Percentiles rank a stretch among this genome's conserved stretches.
Evolutionary conservation across 2,888 invertebrate species (phyloP).

Genomic region (Ariolimax columbianus): DNA sequence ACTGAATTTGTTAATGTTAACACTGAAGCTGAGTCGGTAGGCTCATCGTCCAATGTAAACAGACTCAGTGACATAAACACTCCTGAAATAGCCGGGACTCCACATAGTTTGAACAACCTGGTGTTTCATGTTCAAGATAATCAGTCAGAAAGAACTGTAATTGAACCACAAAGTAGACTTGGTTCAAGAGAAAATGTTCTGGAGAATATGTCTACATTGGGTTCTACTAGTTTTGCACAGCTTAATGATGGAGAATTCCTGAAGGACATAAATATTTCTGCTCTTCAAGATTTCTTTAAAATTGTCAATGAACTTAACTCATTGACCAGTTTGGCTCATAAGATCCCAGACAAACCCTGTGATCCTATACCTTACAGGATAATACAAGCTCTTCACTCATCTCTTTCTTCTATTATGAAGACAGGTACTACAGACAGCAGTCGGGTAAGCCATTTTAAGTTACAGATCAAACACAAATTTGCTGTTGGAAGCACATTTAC

Average conservation of each 20-base stretch:
- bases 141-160: neutral
- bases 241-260: neutral
- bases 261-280: neutral
- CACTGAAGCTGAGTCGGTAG: neutral
- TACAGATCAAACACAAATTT: neutral
- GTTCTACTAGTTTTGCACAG: neutral
- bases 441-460: slow-evolving; percentile 1
- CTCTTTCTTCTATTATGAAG: slow-evolving; percentile 4
- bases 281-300: slow-evolving; percentile 4
- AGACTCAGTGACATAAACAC: neutral
- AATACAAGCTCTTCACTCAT: neutral
- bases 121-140: neutral
- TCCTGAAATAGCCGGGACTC: neutral
- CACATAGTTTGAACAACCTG: neutral
- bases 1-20: neutral
- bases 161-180: neutral
- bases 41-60: neutral
- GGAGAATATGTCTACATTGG: neutral
- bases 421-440: neutral
- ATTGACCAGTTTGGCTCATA: neutral
- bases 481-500: neutral
- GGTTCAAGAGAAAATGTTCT: neutral
- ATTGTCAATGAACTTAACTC: neutral
- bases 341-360: neutral
- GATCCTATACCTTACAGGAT: neutral